These are phyloP conservation scores for Centropus bengalensis DNA, from an alignment of 2,113 vertebrate species.

Conservation along the genomic window DNA sequence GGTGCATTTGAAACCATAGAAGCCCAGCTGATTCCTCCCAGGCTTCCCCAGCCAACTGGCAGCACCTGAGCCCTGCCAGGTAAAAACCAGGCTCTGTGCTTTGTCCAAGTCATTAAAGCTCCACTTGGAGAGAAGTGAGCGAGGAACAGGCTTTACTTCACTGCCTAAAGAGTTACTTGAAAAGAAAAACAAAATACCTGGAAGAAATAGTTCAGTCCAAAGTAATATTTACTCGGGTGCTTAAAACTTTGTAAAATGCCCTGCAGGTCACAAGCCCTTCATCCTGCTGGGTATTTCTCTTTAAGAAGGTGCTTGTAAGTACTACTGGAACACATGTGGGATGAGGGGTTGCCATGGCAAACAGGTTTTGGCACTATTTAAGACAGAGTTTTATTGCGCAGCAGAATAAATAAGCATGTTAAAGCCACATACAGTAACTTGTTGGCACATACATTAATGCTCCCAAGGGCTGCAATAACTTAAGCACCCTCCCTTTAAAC, in stretches of 20 bases:
- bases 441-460: conserved; percentile 72
- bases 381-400: conserved; percentile 66
- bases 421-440: conserved; percentile 71
- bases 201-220: conserved; percentile 25
- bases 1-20: conserved; percentile 13
- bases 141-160: neutral
- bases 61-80: conserved; percentile 26
- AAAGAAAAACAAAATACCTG: neutral
- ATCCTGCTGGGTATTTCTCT: conserved; percentile 42
- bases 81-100: conserved; percentile 30
- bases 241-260: conserved; percentile 55
- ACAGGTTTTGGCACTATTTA: conserved; percentile 66
- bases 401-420: conserved; percentile 69
- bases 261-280: conserved; percentile 21
- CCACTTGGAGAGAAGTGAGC: neutral
- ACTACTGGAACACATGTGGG: conserved; percentile 31
- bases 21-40: conserved; percentile 18
- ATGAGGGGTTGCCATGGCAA: conserved; percentile 65
- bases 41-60: neutral
- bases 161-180: neutral
- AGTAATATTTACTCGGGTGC: conserved; percentile 49
- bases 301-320: conserved; percentile 61
- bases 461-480: conserved; percentile 71
- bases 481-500: conserved; percentile 64
- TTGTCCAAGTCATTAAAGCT: neutral